A percentile compares a stretch with the other conserved stretches of the same genome.
phyloP scores from a whole-genome alignment of 2,113 vertebrate species.

The Tricholaema leucomelas region DNA sequence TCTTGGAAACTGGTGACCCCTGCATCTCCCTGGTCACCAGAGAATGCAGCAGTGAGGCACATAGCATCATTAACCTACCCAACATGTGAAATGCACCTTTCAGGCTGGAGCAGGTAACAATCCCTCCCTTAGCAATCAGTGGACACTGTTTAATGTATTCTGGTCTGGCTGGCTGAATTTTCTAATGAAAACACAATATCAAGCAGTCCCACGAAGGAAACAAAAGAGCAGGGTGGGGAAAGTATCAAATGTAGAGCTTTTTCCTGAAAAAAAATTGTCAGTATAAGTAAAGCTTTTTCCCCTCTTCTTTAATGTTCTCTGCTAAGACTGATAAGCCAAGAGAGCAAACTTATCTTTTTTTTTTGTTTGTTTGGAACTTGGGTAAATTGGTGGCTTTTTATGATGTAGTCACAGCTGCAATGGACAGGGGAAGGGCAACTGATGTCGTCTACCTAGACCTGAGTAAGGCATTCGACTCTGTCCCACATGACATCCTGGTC shows the following conservation, averaged over 20 bases:
- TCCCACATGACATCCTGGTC: no score
- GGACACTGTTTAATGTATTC: not conserved
- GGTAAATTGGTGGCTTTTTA: not conserved
- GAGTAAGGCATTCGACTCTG: no score
- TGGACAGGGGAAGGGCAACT: no score
- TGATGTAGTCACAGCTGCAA: no score
- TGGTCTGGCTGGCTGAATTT: not conserved
- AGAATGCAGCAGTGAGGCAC: accelerated
- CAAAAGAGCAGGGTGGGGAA: not conserved
- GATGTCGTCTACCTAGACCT: no score
- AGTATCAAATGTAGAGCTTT: not conserved
- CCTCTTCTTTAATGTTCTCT: not conserved
- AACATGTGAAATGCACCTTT: not conserved
- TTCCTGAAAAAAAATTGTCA: not conserved
- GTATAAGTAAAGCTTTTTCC: not conserved
- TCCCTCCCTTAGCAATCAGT: not conserved
- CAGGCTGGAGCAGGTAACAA: not conserved
- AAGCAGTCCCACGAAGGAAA: not conserved
- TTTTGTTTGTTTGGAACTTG: no score
- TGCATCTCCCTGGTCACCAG: not conserved
- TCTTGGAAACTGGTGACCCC: not conserved
- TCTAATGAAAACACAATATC: not conserved
- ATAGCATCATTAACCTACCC: accelerated
- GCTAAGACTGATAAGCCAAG: not conserved
- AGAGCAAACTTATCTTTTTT: not conserved